Conservation (phyloP, 2,113 vertebrate species). For the Procavia capensis region DNA sequence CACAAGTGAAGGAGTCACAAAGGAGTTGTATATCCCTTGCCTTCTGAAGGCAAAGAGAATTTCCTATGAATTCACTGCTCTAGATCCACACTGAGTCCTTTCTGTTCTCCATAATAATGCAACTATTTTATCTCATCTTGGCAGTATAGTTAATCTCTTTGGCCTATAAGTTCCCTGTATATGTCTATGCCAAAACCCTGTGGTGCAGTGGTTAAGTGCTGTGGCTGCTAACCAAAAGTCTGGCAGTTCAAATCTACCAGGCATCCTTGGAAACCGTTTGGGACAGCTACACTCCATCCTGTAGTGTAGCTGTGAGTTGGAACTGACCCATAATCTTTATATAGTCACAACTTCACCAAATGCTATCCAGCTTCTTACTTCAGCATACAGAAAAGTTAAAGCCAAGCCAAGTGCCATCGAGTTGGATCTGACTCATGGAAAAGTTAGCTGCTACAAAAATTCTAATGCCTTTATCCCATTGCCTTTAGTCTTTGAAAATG, state of each 20-base stretch:
- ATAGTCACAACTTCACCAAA: constrained; percentile 3
- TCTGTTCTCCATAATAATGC: background rate
- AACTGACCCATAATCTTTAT: background rate
- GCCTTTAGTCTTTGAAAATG: background rate
- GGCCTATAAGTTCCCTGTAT: background rate
- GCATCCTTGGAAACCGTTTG: no score
- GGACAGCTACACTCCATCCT: no score
- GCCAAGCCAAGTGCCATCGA: no score
- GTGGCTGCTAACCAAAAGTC: no score
- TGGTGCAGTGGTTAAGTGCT: no score
- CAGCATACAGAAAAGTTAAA: background rate
- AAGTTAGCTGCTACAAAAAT: background rate
- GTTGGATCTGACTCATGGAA: no score
- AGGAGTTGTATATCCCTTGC: background rate
- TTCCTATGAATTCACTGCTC: background rate
- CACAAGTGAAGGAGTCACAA: rapidly evolving
- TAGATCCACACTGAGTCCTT: background rate
- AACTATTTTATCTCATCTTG: background rate
- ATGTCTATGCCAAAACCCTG: background rate
- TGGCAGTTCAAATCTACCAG: no score
- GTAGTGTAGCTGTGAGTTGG: no score
- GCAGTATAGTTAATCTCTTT: background rate
- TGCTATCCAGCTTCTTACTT: background rate
- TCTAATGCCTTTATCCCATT: background rate
- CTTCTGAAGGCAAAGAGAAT: rapidly evolving